These are phyloP conservation scores for Portevinia maculata DNA, from an alignment of 2,888 invertebrate species.

Conservation along the genomic window DNA sequence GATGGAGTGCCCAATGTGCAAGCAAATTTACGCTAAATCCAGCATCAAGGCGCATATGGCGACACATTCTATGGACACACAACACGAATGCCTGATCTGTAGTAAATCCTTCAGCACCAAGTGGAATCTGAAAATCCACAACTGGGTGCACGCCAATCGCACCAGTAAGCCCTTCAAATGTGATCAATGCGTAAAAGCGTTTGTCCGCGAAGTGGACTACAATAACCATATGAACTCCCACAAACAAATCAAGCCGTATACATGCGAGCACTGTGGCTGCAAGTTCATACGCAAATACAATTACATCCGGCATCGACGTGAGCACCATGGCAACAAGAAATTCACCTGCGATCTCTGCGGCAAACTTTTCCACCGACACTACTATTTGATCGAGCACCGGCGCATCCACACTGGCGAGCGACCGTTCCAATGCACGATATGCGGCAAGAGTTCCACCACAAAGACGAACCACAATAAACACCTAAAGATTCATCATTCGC, in stretches of 20 bases:
- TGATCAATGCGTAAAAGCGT: conserved; percentile 91
- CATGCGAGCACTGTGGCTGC: conserved; percentile 95
- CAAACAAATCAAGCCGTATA: conserved; percentile 91
- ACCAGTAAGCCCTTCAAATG: conserved; percentile 94
- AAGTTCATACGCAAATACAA: conserved; percentile 95
- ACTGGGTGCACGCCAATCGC: conserved; percentile 94
- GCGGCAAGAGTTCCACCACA: conserved; percentile 94
- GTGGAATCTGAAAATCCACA: conserved; percentile 94
- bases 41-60: conserved; percentile 91
- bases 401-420: conserved; percentile 91
- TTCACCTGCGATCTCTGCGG: conserved; percentile 90
- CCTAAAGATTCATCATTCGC: conserved; percentile 93
- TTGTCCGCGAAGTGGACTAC: conserved; percentile 91
- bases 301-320: conserved; percentile 92
- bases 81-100: conserved; percentile 92
- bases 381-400: conserved; percentile 94
- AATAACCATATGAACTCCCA: conserved; percentile 94
- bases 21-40: conserved; percentile 88
- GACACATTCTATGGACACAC: conserved; percentile 89
- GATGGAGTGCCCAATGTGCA: conserved; percentile 88
- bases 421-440: conserved; percentile 93
- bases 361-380: conserved; percentile 93
- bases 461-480: conserved; percentile 96
- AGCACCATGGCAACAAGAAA: conserved; percentile 91
- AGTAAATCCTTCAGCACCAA: conserved; percentile 94